Percentiles rank a stretch among this genome's conserved stretches.
Conservation (phyloP, 2,797 vertebrate genomes). For the Pseudomugil gertrudae region DNA sequence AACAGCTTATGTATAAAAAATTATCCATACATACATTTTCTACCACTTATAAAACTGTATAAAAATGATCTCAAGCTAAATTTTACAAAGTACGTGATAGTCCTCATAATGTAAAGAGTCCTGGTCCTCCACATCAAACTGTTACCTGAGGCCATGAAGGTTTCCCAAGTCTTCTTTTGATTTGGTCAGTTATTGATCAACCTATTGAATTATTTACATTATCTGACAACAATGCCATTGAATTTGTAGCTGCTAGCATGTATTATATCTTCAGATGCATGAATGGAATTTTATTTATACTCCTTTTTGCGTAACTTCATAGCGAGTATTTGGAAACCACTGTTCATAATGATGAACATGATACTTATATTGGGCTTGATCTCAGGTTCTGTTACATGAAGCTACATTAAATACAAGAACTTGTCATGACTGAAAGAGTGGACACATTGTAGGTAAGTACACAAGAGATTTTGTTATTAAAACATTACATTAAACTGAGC, state of each 20-base stretch:
- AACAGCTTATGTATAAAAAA: background rate
- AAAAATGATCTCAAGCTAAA: background rate
- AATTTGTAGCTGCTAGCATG: background rate
- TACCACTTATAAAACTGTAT: too few relatives aligned
- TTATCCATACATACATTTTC: too few relatives aligned
- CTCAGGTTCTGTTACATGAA: background rate
- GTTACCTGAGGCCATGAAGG: background rate
- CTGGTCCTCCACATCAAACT: background rate
- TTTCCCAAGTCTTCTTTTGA: background rate
- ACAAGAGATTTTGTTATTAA: background rate
- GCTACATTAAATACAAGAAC: background rate
- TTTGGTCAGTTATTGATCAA: background rate
- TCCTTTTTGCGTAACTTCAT: background rate
- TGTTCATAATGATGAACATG: too few relatives aligned
- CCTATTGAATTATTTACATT: background rate
- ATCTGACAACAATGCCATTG: background rate
- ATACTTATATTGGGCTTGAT: background rate
- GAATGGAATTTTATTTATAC: background rate
- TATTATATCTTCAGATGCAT: background rate
- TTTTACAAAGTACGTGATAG: too few relatives aligned
- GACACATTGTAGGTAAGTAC: background rate
- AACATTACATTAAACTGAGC: background rate
- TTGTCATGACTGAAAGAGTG: background rate
- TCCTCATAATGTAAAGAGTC: too few relatives aligned
- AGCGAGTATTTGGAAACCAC: too few relatives aligned